Evolutionary conservation across 2,888 invertebrate species (phyloP), one percentile per base, ranked within the genome.

Genomic region (Mycalesis mineus): DNA sequence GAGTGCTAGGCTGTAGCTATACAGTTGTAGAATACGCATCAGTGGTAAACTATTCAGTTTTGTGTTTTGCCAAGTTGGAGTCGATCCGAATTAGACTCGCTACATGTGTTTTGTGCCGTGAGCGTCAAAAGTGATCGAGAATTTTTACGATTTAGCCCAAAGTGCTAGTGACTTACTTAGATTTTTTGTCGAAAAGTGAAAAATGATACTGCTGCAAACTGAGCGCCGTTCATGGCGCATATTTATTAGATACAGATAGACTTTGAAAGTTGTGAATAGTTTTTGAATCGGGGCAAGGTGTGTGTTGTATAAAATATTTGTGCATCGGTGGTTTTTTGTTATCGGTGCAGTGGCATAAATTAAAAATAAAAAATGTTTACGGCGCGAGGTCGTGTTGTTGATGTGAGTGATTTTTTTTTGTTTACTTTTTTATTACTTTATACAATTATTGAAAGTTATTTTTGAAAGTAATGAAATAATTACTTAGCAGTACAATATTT

Each of bases 51-150:
- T 81, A 79, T 82, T 80, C 80, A 76, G 74, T 81, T 82, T 82
- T 84, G 78, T 80, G 80, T 81, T 82, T 79, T 77, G 83, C 81
- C 80, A 81, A 83, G 80, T 80, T 79, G 77, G 72, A 75, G 77
- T 73, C 73, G 78, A 65, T 72, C 80, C 63, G 78, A 78, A 73
- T 78, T 78, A 75, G 75, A 72, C 70, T 68, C 69, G 68, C 67
- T 61, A 52, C 61, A 66, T 74, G 74, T 72, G 74, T 64, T 59
- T 13, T 50, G 62, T 72, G 72, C 69, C 69, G 67, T 64, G 69
- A 74, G 72, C 74, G 74, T 69, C 74, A 71, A 73, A 73, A 73
- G 68, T 76, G 69, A 55, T 68, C 68, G 72, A 73, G 72, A 70
- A 70, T 67, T 66, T 29, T 69, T 67, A 67, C 60, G 63, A 60